A percentile compares a stretch with the other conserved stretches of the same genome.
These are phyloP conservation scores for Hylaeus anthracinus DNA, from an alignment of 1,140 invertebrate species.

Conservation along the genomic window DNA sequence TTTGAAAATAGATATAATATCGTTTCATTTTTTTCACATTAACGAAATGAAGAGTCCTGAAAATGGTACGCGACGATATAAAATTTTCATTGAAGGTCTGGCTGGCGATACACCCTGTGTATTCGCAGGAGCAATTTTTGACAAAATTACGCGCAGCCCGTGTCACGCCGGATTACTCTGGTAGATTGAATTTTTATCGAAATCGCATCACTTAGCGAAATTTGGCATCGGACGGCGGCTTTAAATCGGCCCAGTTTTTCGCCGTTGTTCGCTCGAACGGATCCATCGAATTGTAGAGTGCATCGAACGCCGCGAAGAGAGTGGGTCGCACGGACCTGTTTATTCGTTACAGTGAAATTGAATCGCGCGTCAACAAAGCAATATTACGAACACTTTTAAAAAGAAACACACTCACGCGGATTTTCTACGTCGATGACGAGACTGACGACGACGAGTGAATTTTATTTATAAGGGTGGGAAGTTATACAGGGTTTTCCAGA, in stretches of 20 bases:
- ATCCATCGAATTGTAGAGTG: slow-evolving; percentile 39
- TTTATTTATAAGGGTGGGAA: too few species aligned
- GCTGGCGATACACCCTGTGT: too few species aligned
- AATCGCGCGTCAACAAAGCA: slow-evolving; percentile 70
- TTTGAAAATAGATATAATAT: too few species aligned
- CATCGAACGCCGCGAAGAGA: background rate
- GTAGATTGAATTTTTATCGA: slow-evolving; percentile 36
- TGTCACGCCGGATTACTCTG: slow-evolving; percentile 19
- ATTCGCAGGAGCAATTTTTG: slow-evolving; percentile 5
- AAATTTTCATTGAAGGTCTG: too few species aligned
- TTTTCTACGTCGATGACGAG: too few species aligned
- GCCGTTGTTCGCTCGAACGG: slow-evolving; percentile 47
- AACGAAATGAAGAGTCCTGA: too few species aligned
- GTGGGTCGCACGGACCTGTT: background rate
- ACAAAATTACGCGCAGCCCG: background rate
- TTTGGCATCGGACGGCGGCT: slow-evolving; percentile 11
- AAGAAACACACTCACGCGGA: too few species aligned
- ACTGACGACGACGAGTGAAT: too few species aligned
- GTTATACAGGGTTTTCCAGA: too few species aligned
- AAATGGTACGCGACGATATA: too few species aligned
- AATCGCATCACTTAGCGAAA: slow-evolving; percentile 38
- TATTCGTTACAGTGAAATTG: slow-evolving; percentile 72
- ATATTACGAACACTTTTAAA: slow-evolving; percentile 67
- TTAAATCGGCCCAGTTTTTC: slow-evolving; percentile 60
- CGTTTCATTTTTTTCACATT: too few species aligned